These are phyloP conservation scores for Grammomys surdaster DNA, from an alignment of 2,113 vertebrate genomes.

Conservation along the genomic window DNA sequence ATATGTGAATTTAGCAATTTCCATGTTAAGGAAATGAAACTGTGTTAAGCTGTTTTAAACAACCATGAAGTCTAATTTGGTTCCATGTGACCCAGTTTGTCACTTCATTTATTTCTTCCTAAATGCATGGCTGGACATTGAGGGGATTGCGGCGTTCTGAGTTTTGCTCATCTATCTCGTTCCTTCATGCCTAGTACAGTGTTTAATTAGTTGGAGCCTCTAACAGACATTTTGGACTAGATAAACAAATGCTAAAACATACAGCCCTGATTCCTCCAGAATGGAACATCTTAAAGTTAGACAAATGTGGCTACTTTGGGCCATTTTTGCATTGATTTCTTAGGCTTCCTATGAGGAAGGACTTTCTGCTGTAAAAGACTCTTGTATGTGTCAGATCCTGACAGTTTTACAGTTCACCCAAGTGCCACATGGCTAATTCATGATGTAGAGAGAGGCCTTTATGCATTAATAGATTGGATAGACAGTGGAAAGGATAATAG, in stretches of 20 bases:
- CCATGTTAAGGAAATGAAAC: not conserved
- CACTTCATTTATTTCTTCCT: not conserved
- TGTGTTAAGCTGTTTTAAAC: not conserved
- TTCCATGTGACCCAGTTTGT: slow-evolving; percentile 27
- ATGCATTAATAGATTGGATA: slow-evolving; percentile 66
- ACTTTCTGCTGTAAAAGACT: not conserved
- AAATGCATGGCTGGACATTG: not conserved
- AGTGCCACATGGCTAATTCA: slow-evolving; percentile 71
- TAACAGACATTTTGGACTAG: not conserved
- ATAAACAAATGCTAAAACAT: not conserved
- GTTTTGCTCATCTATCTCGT: not conserved
- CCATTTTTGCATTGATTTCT: slow-evolving; percentile 26
- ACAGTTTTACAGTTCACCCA: slow-evolving; percentile 45
- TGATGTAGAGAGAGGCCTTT: slow-evolving; percentile 72
- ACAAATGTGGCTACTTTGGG: not conserved
- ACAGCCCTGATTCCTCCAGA: not conserved
- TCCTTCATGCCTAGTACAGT: not conserved
- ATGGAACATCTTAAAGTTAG: slow-evolving; percentile 1
- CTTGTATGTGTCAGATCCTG: not conserved
- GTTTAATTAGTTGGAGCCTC: not conserved
- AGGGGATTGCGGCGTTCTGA: slow-evolving; percentile 4
- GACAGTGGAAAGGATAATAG: slow-evolving; percentile 63
- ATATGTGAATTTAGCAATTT: slow-evolving; percentile 28
- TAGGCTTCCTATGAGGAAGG: not conserved
- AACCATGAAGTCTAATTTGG: not conserved